These are phyloP conservation scores for Homarus americanus DNA, from an alignment of 1,140 invertebrate genomes.

Conservation along the genomic window DNA sequence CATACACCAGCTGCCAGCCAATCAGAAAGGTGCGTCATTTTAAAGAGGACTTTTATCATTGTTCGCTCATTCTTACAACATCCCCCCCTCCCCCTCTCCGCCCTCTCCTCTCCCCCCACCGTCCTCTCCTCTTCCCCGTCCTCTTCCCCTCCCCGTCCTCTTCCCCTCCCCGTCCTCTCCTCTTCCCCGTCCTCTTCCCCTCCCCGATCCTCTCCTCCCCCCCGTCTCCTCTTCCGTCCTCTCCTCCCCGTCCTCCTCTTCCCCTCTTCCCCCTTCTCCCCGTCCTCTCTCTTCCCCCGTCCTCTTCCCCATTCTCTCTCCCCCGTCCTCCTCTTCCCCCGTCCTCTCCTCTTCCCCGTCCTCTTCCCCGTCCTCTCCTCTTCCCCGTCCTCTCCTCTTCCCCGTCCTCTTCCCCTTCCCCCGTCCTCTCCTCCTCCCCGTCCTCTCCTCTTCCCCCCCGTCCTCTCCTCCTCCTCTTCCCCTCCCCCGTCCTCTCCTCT, in stretches of 20 bases:
- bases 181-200: no score
- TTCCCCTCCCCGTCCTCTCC: no score
- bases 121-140: no score
- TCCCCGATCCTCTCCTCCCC: no score
- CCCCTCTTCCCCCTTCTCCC: background rate
- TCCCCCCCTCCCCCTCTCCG: no score
- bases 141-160: no score
- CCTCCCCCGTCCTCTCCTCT: background rate
- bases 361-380: conserved; percentile 10
- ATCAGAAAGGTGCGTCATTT: no score
- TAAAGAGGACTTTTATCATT: no score
- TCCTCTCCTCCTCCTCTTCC: background rate
- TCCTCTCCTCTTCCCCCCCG: background rate
- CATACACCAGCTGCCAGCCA: no score
- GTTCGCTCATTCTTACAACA: no score
- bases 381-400: conserved; percentile 1
- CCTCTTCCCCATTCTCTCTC: background rate
- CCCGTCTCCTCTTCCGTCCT: background rate
- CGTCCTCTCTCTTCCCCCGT: conserved; percentile 8
- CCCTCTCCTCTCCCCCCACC: no score
- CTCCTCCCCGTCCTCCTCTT: background rate
- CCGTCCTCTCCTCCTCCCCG: background rate
- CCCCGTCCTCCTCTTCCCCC: background rate
- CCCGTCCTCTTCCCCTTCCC: background rate
- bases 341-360: conserved; percentile 12